Percentiles rank a stretch among this genome's conserved stretches.
These are phyloP conservation scores for Dendroctonus valens DNA, from an alignment of 1,140 invertebrate species.

Conservation along the genomic window DNA sequence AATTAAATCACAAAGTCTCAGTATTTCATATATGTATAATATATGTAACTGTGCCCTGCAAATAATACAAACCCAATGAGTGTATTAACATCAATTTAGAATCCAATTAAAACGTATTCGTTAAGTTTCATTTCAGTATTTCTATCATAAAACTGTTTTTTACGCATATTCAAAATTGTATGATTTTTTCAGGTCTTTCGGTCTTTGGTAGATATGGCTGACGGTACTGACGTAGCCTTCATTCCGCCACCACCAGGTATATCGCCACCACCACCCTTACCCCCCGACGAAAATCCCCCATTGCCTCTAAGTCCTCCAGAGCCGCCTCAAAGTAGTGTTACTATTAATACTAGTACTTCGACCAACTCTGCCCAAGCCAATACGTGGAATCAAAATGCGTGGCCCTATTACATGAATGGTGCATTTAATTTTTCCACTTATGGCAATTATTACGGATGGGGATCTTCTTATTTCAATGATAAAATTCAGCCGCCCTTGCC, in stretches of 20 bases:
- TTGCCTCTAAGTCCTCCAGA: conserved; percentile 28
- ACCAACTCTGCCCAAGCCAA: conserved; percentile 10
- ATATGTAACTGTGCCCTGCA: no score
- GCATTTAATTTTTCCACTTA: conserved; percentile 11
- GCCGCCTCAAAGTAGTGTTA: conserved; percentile 5
- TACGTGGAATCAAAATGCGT: conserved; percentile 11
- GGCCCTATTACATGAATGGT: conserved; percentile 23
- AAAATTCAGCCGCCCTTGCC: conserved; percentile 40
- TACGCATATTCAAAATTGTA: no score
- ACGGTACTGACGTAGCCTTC: conserved; percentile 30
- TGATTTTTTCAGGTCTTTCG: no score
- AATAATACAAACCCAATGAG: no score
- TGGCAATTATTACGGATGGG: conserved; percentile 13
- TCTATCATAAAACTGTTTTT: no score
- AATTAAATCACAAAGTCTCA: no score
- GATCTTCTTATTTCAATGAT: conserved; percentile 18
- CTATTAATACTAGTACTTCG: conserved; percentile 4
- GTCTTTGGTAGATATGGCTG: conserved; percentile 18
- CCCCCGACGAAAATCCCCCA: conserved; percentile 32
- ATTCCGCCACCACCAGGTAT: conserved; percentile 33
- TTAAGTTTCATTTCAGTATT: no score
- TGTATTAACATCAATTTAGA: no score
- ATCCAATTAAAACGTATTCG: no score
- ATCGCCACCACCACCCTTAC: conserved; percentile 33
- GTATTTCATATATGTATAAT: no score